Conservation (phyloP, 1,140 invertebrate species). For the Teleogryllus occipitalis region DNA sequence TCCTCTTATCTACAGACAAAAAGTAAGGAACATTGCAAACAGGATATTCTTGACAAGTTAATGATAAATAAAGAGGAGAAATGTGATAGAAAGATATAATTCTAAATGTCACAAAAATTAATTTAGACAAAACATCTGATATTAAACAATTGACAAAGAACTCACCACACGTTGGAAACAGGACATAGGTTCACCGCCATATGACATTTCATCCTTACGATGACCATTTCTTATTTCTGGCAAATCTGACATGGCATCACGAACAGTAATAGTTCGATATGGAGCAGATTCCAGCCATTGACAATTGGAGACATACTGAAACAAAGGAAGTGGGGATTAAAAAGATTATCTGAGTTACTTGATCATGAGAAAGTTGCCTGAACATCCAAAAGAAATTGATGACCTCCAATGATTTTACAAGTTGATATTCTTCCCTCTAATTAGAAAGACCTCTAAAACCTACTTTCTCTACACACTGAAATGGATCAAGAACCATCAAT, state of each 20-base stretch:
- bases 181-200: conserved; percentile 59
- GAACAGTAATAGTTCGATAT: conserved; percentile 62
- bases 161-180: conserved; percentile 66
- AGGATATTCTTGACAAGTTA: not conserved
- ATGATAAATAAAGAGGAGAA: not conserved
- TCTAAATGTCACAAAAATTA: not conserved
- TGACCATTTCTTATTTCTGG: conserved; percentile 68
- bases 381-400: too few species aligned
- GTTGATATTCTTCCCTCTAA: too few species aligned
- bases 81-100: not conserved
- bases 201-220: conserved; percentile 59
- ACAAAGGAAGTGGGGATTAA: conserved; percentile 24
- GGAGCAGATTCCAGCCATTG: conserved; percentile 55
- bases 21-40: not conserved
- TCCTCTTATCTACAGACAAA: conserved; percentile 46
- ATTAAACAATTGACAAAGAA: not conserved
- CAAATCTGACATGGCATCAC: conserved; percentile 76
- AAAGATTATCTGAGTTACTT: too few species aligned
- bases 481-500: too few species aligned
- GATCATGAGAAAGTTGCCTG: too few species aligned
- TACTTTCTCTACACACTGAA: too few species aligned
- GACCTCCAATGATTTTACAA: not conserved
- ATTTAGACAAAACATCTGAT: not conserved
- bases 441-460: too few species aligned
- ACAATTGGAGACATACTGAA: conserved; percentile 39